Evolutionary conservation across 2,888 invertebrate genomes (phyloP), one percentile per base, ranked within the genome.

Genomic region (Hirtodrosophila confusa): DNA sequence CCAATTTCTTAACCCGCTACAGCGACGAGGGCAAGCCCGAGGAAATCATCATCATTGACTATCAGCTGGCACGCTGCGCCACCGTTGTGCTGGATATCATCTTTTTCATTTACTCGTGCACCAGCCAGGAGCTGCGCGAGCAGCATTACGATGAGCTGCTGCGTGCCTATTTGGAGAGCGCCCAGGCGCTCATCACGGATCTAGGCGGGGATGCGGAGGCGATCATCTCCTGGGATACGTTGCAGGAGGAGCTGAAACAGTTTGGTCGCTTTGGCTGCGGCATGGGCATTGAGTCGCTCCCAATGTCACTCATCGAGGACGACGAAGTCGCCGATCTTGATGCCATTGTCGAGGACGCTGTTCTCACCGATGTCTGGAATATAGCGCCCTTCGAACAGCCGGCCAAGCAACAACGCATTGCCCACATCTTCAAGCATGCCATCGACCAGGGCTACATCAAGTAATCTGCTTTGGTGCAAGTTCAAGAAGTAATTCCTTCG

Each of bases 1-100:
- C 95, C n/a, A 96, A 96, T 87, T 95, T 95, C 75, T 88, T 96
- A 0, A 93, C 93, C 7, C 93, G 93, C 41, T 92, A 92, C 54
- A 60, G 53, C 3, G 51, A 55, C 3, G 70, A 75, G 7, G 88
- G 85, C 0, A 44, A 71, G 3, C 78, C 91, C 0, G 66, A 88
- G 29, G 84, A 84, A 31, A 87, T 89, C 3, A 93, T 94, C 75
- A 92, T 95, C 63, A 94, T 96, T 35, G 96, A 96, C 83, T 96
- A 95, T 77, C 96, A 96, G 88, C 84, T 95, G 43, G 90, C 94
- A 0, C 92, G 90, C 10, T 83, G 86, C 50, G 74, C 89, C n/a
- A 90, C 90, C 0, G 27, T 90, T 31, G 90, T 68, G 2, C 56
- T 90, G 31, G 90, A 90, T 43, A 48, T 90, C 7, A 84, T 80